Evolutionary conservation across 2,113 vertebrate species (phyloP), one percentile per base, ranked within the genome.

Genomic region (Mus spicilegus): DNA sequence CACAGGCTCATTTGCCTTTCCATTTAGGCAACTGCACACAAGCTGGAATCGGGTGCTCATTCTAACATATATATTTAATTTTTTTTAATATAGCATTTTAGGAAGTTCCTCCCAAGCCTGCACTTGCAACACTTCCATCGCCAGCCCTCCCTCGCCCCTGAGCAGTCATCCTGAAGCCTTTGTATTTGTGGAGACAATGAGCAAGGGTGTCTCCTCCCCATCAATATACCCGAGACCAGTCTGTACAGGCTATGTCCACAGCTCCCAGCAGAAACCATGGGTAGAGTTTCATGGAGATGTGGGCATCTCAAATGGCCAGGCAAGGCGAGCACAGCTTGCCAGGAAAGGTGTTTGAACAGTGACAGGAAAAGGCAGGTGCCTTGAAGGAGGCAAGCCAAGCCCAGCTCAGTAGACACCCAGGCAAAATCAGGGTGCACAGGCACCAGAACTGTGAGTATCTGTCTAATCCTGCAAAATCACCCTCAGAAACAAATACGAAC

Each of bases 21-120:
- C n/a, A 7, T 2, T 30, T 39, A 30, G 87, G 36, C 36, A 3
- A 36, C 49, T 20, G 28, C 16, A 54, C 49, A 54, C 49, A 2
- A 16, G 51, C 26, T 3, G 14, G 36, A 0, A 0, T 11, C 58
- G 3, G 42, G 8, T 30, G 14, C 39, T 56, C 5, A 3, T 28
- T 61, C 70, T 75, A 39, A 24, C 24, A 5, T 13, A 39, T 4
- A 72, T 39, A 72, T 24, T 39, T n/a, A 72, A 39, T 72, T 39
- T 72, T 39, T n/a, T 72, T n/a, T 39, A 72, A 39, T 36, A 42
- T 11, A 42, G n/a, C 11, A 46, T 76, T 76, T 26, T 46, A 28
- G 39, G 26, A 46, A 46, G 73, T 26, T 46, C 9, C 22, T 10
- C 22, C 20, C 42, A 77, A 30, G 75, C 33, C 20, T 36, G 30